Evolutionary conservation across 2,113 vertebrate genomes (phyloP).

Genomic region (Ailuropoda melanoleuca): DNA sequence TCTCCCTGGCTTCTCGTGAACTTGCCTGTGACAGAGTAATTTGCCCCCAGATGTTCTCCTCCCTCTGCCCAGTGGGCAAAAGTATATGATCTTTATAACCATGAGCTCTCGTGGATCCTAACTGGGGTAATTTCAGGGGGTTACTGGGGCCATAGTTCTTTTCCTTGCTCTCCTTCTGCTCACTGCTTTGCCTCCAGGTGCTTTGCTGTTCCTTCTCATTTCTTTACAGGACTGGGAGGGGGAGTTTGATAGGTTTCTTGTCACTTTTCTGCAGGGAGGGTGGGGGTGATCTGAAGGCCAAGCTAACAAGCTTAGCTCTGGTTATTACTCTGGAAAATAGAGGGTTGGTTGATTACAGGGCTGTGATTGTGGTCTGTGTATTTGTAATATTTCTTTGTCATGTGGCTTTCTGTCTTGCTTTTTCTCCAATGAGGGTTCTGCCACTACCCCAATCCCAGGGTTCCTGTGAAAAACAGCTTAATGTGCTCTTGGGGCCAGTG

Average conservation of each 20-base stretch:
- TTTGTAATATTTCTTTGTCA: conserved; percentile 48
- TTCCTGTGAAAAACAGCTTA: neutral
- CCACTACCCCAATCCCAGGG: neutral
- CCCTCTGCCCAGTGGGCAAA: neutral
- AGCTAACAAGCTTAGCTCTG: neutral
- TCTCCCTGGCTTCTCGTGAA: conserved; percentile 39
- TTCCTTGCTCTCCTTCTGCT: conserved; percentile 34
- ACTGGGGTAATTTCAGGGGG: neutral
- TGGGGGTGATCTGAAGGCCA: conserved; percentile 11
- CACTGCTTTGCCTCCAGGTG: conserved; percentile 56
- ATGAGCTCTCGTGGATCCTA: neutral
- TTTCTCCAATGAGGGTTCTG: conserved; percentile 22
- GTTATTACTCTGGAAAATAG: conserved; percentile 13
- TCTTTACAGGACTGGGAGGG: neutral
- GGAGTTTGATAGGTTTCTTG: neutral
- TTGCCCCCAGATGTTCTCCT: neutral
- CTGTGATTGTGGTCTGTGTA: conserved; percentile 41
- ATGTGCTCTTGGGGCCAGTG: neutral
- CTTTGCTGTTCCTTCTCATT: conserved; percentile 58
- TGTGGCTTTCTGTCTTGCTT: conserved; percentile 59
- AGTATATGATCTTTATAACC: neutral
- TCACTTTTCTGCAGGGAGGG: neutral
- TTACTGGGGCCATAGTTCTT: neutral
- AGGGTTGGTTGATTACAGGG: neutral
- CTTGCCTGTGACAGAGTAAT: neutral